A percentile compares a stretch with the other conserved stretches of the same genome.
Evolutionary conservation across 2,113 vertebrate genomes (phyloP).

Genomic region (Scortum barcoo): DNA sequence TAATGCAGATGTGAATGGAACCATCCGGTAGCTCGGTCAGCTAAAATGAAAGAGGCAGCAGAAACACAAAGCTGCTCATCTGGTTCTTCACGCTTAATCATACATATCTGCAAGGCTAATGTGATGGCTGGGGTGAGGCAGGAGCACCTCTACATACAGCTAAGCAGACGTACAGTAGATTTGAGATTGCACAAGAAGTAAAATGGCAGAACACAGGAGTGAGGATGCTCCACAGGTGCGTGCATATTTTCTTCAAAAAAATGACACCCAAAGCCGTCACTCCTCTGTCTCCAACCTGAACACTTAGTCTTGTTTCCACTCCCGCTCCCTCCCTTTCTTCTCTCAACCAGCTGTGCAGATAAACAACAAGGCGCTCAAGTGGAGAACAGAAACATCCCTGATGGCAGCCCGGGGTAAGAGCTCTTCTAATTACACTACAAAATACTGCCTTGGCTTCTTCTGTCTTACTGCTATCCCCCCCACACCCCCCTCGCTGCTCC

Average conservation of each 20-base stretch:
- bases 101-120: conserved; percentile 13
- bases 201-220: not conserved
- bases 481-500: conserved; percentile 16
- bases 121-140: not conserved
- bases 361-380: conserved; percentile 70
- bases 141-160: not conserved
- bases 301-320: conserved; percentile 15
- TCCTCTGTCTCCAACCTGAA: conserved; percentile 35
- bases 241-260: conserved; percentile 36
- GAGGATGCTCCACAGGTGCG: conserved; percentile 16
- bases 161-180: not conserved
- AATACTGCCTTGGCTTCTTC: conserved; percentile 47
- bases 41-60: conserved; percentile 8
- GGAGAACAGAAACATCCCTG: conserved; percentile 67
- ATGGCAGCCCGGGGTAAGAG: conserved; percentile 51
- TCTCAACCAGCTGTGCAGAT: conserved; percentile 68
- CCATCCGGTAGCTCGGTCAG: not conserved
- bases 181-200: not conserved
- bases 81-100: not conserved
- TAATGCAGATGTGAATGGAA: conserved; percentile 6
- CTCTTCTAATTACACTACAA: conserved; percentile 72
- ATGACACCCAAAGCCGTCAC: conserved; percentile 23
- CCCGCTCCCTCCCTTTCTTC: conserved; percentile 5
- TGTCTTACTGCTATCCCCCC: conserved; percentile 28
- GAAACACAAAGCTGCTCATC: conserved; percentile 7